Conservation (phyloP, 2,797 vertebrate genomes). For the Typhlichthys eigenmanni region DNA sequence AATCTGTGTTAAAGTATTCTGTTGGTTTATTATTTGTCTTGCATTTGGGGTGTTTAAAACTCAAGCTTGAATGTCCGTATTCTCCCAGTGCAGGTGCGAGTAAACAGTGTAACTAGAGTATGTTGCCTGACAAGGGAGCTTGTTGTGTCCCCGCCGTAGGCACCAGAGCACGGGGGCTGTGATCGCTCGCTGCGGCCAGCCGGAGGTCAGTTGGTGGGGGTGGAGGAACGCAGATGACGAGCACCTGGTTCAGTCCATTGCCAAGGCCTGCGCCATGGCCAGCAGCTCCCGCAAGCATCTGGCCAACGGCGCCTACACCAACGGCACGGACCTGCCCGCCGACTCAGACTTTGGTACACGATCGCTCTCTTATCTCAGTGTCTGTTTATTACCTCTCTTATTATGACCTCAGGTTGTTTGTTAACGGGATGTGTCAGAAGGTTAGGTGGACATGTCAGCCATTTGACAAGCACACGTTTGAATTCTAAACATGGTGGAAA, state of each 20-base stretch:
- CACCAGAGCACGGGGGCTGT: constrained; percentile 94
- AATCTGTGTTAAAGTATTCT: too few relatives aligned
- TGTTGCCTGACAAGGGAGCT: not conserved
- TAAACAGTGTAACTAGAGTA: not conserved
- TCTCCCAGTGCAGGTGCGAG: too few relatives aligned
- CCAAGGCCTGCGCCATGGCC: constrained; percentile 93
- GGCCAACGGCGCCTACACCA: constrained; percentile 80
- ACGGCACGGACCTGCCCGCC: constrained; percentile 84
- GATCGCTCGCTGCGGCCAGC: constrained; percentile 96
- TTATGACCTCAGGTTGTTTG: too few relatives aligned
- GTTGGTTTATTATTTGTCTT: too few relatives aligned
- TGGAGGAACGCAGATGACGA: constrained; percentile 97
- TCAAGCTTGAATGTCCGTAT: too few relatives aligned
- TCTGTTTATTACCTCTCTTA: too few relatives aligned
- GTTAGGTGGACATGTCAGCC: too few relatives aligned
- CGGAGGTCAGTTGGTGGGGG: constrained; percentile 99
- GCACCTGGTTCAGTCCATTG: constrained; percentile 93
- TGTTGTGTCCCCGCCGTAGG: constrained; percentile 62
- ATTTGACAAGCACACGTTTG: too few relatives aligned
- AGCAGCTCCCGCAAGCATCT: constrained; percentile 75
- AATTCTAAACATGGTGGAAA: too few relatives aligned
- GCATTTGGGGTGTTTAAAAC: too few relatives aligned
- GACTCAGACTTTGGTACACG: constrained; percentile 91
- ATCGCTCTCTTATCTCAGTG: not conserved
- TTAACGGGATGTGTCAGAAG: too few relatives aligned